A percentile compares a stretch with the other conserved stretches of the same genome.
Conservation (phyloP, 1,140 invertebrate species). For the Drosophila willistoni region DNA sequence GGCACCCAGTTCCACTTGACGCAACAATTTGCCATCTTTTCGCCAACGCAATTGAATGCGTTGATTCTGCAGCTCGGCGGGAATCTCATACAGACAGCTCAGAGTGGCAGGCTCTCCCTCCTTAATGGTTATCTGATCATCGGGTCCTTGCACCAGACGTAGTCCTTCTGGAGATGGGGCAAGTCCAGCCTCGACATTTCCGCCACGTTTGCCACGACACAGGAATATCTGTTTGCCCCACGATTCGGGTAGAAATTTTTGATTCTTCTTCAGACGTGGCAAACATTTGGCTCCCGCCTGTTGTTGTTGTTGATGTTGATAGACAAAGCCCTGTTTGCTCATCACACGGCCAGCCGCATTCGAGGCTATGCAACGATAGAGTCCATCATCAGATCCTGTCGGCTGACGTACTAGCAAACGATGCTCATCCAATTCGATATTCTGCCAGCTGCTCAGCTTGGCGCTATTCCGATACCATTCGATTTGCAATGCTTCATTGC, state of each 20-base stretch:
- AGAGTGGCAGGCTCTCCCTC: conserved; percentile 88
- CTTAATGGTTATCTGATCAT: conserved; percentile 85
- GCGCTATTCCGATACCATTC: conserved; percentile 91
- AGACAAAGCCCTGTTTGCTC: conserved; percentile 86
- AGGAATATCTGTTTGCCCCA: conserved; percentile 84
- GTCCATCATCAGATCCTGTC: conserved; percentile 86
- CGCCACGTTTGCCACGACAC: conserved; percentile 74
- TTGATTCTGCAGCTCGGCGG: conserved; percentile 79
- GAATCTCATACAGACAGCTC: conserved; percentile 87
- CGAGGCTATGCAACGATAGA: conserved; percentile 90
- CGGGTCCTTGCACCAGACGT: conserved; percentile 82
- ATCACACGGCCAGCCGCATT: conserved; percentile 90
- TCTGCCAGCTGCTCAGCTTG: conserved; percentile 85
- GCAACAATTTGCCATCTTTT: conserved; percentile 87
- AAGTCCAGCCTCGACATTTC: conserved; percentile 21
- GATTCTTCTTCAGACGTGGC: conserved; percentile 83
- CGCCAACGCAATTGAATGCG: conserved; percentile 86
- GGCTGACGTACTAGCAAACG: conserved; percentile 86
- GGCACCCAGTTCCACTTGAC: conserved; percentile 82
- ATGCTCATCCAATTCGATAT: conserved; percentile 87
- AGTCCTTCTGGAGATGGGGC: conserved; percentile 39
- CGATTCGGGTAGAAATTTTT: conserved; percentile 84
- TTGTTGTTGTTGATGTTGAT: conserved; percentile 29
- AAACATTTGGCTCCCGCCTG: conserved; percentile 47
- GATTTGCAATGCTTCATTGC: conserved; percentile 87